Evolutionary conservation across 2,888 invertebrate genomes (phyloP).

Genomic region (Lasiommata megera): DNA sequence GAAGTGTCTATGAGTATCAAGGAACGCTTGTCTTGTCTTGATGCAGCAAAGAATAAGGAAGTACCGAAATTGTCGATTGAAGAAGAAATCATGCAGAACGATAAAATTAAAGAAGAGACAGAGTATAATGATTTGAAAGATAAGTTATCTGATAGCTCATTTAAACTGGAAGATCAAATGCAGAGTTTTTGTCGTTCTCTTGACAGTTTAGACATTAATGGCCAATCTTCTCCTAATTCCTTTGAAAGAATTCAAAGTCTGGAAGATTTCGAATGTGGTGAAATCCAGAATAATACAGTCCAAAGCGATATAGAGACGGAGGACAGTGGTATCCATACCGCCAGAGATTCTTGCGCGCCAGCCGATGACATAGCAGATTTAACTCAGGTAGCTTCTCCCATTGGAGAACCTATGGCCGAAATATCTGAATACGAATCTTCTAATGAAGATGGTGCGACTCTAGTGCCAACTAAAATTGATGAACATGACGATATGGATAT

Average conservation of each 20-base stretch:
- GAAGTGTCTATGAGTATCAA: constrained; percentile 77
- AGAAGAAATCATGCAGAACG: constrained; percentile 52
- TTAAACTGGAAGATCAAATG: constrained; percentile 77
- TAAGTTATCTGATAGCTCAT: constrained; percentile 52
- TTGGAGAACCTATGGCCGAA: constrained; percentile 69
- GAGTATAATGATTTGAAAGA: constrained; percentile 49
- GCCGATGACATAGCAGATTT: constrained; percentile 87
- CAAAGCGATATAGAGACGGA: constrained; percentile 86
- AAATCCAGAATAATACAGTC: constrained; percentile 80
- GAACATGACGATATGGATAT: constrained; percentile 44
- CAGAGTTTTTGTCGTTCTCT: constrained; percentile 83
- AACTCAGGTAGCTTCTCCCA: constrained; percentile 71
- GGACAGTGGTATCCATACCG: constrained; percentile 90
- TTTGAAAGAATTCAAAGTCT: constrained; percentile 84
- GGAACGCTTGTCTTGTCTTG: constrained; percentile 75
- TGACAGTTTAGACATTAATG: constrained; percentile 84
- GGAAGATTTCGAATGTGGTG: constrained; percentile 83
- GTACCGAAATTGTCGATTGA: constrained; percentile 68
- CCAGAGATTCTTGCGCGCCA: constrained; percentile 89
- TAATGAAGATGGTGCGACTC: constrained; percentile 60
- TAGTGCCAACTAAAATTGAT: constrained; percentile 56
- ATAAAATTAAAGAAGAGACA: constrained; percentile 49
- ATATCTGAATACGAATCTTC: constrained; percentile 73
- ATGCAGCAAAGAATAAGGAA: constrained; percentile 75
- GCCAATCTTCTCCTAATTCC: constrained; percentile 73